These are phyloP conservation scores for Spilarctia lutea DNA, from an alignment of 2,888 invertebrate genomes.

Conservation along the genomic window DNA sequence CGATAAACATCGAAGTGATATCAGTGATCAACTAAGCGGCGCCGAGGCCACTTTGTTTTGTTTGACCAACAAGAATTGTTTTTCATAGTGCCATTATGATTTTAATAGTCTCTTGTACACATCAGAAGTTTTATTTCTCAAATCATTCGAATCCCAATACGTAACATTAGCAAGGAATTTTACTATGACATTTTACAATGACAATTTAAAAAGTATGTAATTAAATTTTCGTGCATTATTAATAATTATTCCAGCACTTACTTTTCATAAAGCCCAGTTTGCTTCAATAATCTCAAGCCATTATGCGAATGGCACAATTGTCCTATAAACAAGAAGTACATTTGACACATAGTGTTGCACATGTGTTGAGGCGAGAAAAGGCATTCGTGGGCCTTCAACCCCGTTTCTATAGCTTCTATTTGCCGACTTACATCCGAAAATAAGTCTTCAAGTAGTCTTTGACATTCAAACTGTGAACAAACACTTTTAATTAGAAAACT, in stretches of 20 bases:
- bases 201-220: too few species aligned
- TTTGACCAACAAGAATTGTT: too few species aligned
- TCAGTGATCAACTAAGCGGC: too few species aligned
- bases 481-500: neutral
- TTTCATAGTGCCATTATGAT: too few species aligned
- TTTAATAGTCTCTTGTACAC: too few species aligned
- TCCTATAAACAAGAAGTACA: conserved; percentile 97
- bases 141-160: too few species aligned
- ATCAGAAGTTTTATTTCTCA: too few species aligned
- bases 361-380: conserved; percentile 95
- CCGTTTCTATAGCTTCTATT: conserved; percentile 90
- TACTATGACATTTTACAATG: too few species aligned
- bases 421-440: conserved; percentile 93
- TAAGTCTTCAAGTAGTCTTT: conserved; percentile 91
- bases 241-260: conserved; percentile 68
- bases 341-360: conserved; percentile 96
- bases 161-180: too few species aligned
- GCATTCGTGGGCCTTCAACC: conserved; percentile 93
- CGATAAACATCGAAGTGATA: too few species aligned
- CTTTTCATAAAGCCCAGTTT: conserved; percentile 91
- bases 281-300: conserved; percentile 91
- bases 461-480: conserved; percentile 87
- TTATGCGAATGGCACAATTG: conserved; percentile 91
- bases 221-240: neutral
- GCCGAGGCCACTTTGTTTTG: too few species aligned